Evolutionary conservation across 2,797 vertebrate species (phyloP), one percentile per base, ranked within the genome.

Genomic region (Acipenser oxyrinchus): DNA sequence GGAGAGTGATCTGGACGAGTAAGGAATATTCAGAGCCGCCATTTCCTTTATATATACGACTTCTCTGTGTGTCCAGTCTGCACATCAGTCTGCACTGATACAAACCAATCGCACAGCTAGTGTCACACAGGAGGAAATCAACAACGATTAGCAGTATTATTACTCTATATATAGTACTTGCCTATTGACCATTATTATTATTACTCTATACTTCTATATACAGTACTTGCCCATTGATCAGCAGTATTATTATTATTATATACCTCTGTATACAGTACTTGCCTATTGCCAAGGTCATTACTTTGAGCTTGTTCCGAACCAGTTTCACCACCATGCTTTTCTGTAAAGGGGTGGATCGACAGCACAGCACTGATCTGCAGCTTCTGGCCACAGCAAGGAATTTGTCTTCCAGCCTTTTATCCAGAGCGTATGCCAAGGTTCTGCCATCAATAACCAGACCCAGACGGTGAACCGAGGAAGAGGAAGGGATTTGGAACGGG

Each of bases 261-360:
- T 37, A 37, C 23, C 23, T 37, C 23, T 37, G 4, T 37, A 37
- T 37, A 37, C 23, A 37, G 23, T 71, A 79, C 83, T 84, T 79
- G 91, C 96, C 96, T 85, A 99, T 95, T 68, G 97, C 96, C 77
- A 99, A 79, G 1, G 96, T 98, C 96, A 99, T 97, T 81, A 95
- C 95, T 84, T 94, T 95, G 65, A 99, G 93, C 78, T 97, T 99
- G 88, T 93, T 92, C 68, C 95, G 89, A 79, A 99, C 94, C 72
- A 99, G 88, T 77, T 95, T 95, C 69, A 99, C 96, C 74, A 99
- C 95, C 93, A 94, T 95, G 82, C 96, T 98, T 83, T 99, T 99
- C 85, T 99, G 97, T 68, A 98, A 85, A 0, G 97, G 97, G 0
- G 96, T 98, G 8, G 95, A 94, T 4, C 97, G 90, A 73, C 95